phyloP scores from a whole-genome alignment of 2,113 vertebrate species.

The human (Homo sapiens) region DNA sequence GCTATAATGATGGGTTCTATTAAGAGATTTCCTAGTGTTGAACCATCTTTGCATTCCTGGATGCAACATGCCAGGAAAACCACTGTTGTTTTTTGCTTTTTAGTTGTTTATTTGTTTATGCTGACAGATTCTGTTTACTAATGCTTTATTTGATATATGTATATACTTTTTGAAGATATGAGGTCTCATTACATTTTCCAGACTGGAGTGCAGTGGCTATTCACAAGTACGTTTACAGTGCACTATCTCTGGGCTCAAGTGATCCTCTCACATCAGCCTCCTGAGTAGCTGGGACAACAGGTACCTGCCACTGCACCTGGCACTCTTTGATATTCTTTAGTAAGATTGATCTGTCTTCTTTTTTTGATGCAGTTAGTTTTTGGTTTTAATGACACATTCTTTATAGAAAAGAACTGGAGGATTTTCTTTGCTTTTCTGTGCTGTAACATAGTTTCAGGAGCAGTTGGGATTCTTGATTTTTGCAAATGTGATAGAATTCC shows the following conservation, averaged over 20 bases:
- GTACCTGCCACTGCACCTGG: not conserved
- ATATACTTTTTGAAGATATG: not conserved
- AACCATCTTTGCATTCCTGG: not conserved
- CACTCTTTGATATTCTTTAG: not conserved
- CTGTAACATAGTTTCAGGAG: not conserved
- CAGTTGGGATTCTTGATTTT: not conserved
- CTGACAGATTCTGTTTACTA: not conserved
- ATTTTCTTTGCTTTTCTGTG: not conserved
- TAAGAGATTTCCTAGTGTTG: not conserved
- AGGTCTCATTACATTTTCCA: not conserved
- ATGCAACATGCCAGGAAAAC: not conserved
- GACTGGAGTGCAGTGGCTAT: not conserved
- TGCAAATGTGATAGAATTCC: not conserved
- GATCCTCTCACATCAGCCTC: not conserved
- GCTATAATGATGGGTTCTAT: not conserved
- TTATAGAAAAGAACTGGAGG: not conserved
- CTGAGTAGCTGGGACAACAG: not conserved
- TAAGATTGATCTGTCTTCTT: not conserved
- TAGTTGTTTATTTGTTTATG: not conserved
- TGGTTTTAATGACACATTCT: not conserved
- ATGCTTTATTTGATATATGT: not conserved
- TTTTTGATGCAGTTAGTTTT: not conserved
- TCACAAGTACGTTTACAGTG: not conserved
- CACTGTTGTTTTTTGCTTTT: not conserved
- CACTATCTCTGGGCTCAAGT: not conserved